Percentiles rank a stretch among this genome's conserved stretches.
Evolutionary conservation across 2,113 vertebrate species (phyloP).

Genomic region (Leucoraja erinaceus): DNA sequence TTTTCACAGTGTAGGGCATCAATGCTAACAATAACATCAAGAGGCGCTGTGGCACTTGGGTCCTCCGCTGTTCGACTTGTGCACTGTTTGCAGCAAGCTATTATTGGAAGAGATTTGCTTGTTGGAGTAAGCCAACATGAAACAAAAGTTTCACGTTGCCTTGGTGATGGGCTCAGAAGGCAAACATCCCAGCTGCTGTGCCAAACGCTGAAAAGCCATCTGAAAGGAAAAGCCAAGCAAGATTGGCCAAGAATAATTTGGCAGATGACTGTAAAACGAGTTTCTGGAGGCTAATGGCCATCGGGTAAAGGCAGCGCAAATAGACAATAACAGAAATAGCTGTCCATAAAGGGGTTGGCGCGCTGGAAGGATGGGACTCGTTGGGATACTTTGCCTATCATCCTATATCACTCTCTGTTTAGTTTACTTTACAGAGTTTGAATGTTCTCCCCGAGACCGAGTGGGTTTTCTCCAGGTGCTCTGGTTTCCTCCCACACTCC

Average conservation of each 20-base stretch:
- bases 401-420: neutral
- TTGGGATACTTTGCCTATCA: neutral
- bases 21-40: neutral
- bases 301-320: neutral
- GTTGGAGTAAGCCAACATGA: neutral
- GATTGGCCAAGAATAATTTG: constrained; percentile 20
- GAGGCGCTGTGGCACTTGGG: neutral
- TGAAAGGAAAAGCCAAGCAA: neutral
- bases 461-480: too few relatives aligned
- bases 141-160: neutral
- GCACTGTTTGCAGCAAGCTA: neutral
- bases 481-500: too few relatives aligned
- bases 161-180: neutral
- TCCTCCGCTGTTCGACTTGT: neutral
- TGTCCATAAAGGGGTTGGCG: neutral
- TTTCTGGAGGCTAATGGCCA: neutral
- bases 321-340: neutral
- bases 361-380: neutral
- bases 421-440: too few relatives aligned
- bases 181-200: neutral
- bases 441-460: too few relatives aligned
- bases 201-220: neutral
- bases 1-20: neutral
- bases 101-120: constrained; percentile 5
- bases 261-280: neutral